Base-by-base conservation (phyloP, 2,888 invertebrate species). In the Allygus modestus region DNA sequence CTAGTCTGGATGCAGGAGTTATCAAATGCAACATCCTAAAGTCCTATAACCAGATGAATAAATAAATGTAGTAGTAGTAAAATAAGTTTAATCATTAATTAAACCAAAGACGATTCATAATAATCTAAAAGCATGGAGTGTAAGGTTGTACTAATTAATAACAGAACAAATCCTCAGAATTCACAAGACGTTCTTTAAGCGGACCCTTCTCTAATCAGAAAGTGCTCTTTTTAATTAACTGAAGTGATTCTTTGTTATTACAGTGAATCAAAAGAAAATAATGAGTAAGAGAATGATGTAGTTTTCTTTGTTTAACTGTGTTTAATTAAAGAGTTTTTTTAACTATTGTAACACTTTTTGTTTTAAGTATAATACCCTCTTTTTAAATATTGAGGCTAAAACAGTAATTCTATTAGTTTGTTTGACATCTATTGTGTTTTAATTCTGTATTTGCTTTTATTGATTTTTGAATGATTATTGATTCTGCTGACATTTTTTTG, bases 171-270 rank as follows among this genome's bases (percentile, higher is more conserved):
- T 31, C 65, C 65, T 9, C 28, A 11, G 65, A 65, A 65, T 65
- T 23, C 58, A 65, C 65, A 31, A 65, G 65, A 65, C 28, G 65
- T 65, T 28, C 65, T 65, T 65, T 65, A 65, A 65, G 65, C 28
- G 31, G 31, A 17, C 65, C 65, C 28, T 65, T 71, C 71, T 41
- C 37, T 71, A 71, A 71, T 71, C 71, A 71, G 69, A 69, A 71
- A 71, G 71, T 41, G 41, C 71, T 41, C 71, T 71, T 71, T 71
- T 41, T 71, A 71, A 71, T 71, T 71, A 71, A 71, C 37, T 71
- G 41, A 71, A 71, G 37, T 71, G 71, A 71, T 41, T 71, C 71
- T 71, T 71, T 71, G 71, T 71, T 41, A 41, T 71, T n/a, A 41
- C 20, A 41, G 71, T 5, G 71, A 71, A 37, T 41, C 71, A 71